Evolutionary conservation across 1,140 invertebrate genomes (phyloP), one percentile per base, ranked within the genome.

Genomic region (Prorops nasuta): DNA sequence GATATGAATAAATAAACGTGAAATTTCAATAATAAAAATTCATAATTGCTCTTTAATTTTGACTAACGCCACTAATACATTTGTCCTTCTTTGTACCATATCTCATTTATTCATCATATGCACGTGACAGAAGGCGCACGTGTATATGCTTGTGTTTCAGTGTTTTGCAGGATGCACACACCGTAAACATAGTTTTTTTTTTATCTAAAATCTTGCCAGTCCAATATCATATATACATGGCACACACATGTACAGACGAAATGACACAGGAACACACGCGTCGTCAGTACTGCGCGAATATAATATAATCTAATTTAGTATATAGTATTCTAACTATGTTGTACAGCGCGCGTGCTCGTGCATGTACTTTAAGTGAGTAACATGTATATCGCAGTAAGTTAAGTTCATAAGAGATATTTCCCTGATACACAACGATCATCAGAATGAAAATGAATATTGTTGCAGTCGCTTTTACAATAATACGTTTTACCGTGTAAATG

Each of bases 71-170:
- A 45, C 66, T 73, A 72, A 72, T 74, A 74, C 69, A 72, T 70
- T 71, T 71, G 58, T 71, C 59, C 59, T 63, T 66, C 56, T 74
- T 76, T 76, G 70, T 76, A 76, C 71, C 71, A 76, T 71, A 72
- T 71, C 62, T 55, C 21, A 15, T 35, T 36, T 38, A 21, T 37
- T 66, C 56, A 69, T 69, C 66, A 65, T 60, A 64, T 65, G 63
- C 67, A 66, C 62, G 63, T 50, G 52, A 54, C 50, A 49, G 50
- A 14, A 39, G 44, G 51, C 57, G 46, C 49, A 47, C 46, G 39
- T 54, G 32, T 24, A 31, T 50, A 34, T 19, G 44, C 19, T 12
- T 22, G 37, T 35, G 34, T 36, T 36, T n/a, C n/a, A n/a, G n/a
- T n/a, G n/a, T n/a, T n/a, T n/a, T n/a, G n/a, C n/a, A n/a, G n/a